A percentile compares a stretch with the other conserved stretches of the same genome.
Conservation (phyloP, 37 sponge, comb jelly and placozoan species). For the Petrosia ficiformis region DNA sequence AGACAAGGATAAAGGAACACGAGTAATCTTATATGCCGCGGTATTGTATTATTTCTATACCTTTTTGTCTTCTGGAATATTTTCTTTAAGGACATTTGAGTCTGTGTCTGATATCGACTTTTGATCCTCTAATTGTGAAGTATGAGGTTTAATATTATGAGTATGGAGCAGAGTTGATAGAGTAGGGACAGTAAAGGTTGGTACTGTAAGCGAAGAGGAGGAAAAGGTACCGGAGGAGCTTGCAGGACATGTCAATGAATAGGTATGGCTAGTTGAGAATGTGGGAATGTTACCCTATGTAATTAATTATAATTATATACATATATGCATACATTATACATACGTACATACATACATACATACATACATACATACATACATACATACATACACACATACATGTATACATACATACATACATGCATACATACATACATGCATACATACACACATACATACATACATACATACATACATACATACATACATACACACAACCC, state of each 20-base stretch:
- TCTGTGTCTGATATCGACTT: too few species aligned
- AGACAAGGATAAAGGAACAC: too few species aligned
- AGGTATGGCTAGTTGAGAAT: neutral
- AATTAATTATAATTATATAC: neutral
- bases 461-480: neutral
- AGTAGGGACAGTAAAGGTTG: neutral
- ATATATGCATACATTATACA: neutral
- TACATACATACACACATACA: slow-evolving; percentile 12
- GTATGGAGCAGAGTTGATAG: neutral
- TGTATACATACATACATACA: neutral
- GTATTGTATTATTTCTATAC: too few species aligned
- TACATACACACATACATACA: slow-evolving; percentile 12
- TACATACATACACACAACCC: neutral
- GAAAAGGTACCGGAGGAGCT: neutral
- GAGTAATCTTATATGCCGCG: too few species aligned
- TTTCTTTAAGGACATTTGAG: too few species aligned
- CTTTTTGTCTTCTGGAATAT: too few species aligned
- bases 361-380: slow-evolving; percentile 6
- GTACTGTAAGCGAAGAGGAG: neutral
- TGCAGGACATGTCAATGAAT: neutral
- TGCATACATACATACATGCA: slow-evolving; percentile 4
- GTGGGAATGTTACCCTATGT: neutral
- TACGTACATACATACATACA: neutral
- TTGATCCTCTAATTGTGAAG: too few species aligned
- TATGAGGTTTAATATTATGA: too few species aligned